Conservation (phyloP, 2,113 vertebrate species). For the Plecturocebus donacophilus region DNA sequence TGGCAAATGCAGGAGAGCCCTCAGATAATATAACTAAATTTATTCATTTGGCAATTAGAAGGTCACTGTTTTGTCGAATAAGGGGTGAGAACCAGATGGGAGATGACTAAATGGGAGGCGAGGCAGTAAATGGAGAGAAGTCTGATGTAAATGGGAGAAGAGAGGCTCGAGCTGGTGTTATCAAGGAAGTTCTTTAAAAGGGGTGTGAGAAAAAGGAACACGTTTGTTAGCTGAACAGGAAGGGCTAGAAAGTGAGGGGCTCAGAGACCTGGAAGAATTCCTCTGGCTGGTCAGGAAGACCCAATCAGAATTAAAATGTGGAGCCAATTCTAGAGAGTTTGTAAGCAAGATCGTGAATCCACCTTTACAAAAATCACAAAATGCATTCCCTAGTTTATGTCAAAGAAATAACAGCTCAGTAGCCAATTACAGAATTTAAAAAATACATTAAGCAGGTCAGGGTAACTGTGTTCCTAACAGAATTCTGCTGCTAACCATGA, state of each 20-base stretch:
- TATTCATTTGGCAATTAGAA: background rate
- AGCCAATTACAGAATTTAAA: background rate
- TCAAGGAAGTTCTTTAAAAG: background rate
- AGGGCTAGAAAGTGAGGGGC: background rate
- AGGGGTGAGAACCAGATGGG: background rate
- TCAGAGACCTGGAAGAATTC: background rate
- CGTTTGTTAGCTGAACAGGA: background rate
- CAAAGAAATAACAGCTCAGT: background rate
- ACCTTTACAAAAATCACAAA: background rate
- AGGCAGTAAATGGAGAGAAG: background rate
- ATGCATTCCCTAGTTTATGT: background rate
- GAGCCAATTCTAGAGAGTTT: background rate
- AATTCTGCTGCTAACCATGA: background rate
- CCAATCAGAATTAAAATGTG: background rate
- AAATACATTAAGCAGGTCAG: background rate
- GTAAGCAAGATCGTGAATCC: background rate
- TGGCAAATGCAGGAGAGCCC: background rate
- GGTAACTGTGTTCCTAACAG: background rate
- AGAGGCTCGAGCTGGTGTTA: background rate
- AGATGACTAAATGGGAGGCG: background rate
- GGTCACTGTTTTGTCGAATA: background rate
- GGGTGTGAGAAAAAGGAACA: background rate
- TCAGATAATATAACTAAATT: background rate
- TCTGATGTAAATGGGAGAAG: background rate
- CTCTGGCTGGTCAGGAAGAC: background rate